Conservation (phyloP, 2,797 vertebrate species). For the Sus cebifrons region DNA sequence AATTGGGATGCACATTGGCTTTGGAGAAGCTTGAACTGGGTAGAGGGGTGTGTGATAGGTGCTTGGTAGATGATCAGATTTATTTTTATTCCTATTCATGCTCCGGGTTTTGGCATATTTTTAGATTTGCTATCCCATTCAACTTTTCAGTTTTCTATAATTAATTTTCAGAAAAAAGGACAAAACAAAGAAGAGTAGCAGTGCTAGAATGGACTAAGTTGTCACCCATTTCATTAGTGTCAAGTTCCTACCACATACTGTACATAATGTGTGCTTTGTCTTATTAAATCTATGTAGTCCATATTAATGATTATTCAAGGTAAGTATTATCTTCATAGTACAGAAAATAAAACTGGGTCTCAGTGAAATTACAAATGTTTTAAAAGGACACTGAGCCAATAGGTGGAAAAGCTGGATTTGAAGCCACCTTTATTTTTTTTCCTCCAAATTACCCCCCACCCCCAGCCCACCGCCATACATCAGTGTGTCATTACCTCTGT, state of each 20-base stretch:
- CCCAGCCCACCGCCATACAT: neutral
- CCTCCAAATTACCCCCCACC: neutral
- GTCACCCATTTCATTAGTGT: neutral
- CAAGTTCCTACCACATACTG: neutral
- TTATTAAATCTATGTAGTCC: neutral
- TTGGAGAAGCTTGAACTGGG: neutral
- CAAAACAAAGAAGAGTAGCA: neutral
- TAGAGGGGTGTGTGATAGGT: neutral
- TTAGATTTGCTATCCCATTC: neutral
- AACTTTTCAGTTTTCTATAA: neutral
- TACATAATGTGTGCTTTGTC: neutral
- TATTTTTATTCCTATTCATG: neutral
- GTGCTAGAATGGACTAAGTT: neutral
- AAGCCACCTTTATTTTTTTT: slow-evolving; percentile 18
- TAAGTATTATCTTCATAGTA: neutral
- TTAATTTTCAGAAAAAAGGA: neutral
- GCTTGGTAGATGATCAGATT: neutral
- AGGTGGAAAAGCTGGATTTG: neutral
- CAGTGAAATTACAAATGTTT: neutral
- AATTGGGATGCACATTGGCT: neutral
- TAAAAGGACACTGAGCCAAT: neutral
- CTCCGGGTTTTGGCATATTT: neutral
- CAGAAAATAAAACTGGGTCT: slow-evolving; percentile 29
- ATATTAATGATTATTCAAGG: neutral
- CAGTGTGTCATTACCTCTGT: neutral